These are phyloP conservation scores for Malurus elegans DNA, from an alignment of 2,113 vertebrate species.

Conservation along the genomic window DNA sequence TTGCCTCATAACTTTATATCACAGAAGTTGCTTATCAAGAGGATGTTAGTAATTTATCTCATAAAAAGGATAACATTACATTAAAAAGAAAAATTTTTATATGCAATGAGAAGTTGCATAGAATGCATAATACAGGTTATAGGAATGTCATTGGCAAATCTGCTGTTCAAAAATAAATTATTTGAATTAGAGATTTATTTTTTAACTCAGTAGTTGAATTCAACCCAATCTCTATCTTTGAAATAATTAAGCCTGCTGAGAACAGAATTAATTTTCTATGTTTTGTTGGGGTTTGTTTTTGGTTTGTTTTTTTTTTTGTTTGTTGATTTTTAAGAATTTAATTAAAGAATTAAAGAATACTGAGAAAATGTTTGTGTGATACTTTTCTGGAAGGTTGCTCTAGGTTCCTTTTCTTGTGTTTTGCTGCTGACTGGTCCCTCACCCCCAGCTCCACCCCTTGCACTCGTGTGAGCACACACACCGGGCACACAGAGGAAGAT, in stretches of 20 bases:
- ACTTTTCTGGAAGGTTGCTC: background rate
- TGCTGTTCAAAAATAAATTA: background rate
- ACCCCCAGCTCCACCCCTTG: background rate
- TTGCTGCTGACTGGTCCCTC: background rate
- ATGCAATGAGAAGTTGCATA: background rate
- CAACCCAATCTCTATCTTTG: background rate
- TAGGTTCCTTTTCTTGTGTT: background rate
- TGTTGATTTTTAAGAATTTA: background rate
- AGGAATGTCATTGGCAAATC: background rate
- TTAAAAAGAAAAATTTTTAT: background rate
- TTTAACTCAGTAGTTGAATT: background rate
- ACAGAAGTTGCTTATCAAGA: background rate
- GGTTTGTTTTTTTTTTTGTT: background rate
- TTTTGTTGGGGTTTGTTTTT: background rate
- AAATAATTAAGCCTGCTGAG: background rate
- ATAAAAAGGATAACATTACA: background rate
- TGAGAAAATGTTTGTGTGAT: background rate
- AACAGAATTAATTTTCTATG: background rate
- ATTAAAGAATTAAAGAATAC: no score
- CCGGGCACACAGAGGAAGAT: no score
- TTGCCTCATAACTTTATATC: background rate
- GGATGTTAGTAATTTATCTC: background rate
- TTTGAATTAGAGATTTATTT: background rate
- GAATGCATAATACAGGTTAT: background rate
- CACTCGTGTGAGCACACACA: accelerated